phyloP scores from a whole-genome alignment of 1,140 invertebrate genomes.

The Psilanteris sp. region DNA sequence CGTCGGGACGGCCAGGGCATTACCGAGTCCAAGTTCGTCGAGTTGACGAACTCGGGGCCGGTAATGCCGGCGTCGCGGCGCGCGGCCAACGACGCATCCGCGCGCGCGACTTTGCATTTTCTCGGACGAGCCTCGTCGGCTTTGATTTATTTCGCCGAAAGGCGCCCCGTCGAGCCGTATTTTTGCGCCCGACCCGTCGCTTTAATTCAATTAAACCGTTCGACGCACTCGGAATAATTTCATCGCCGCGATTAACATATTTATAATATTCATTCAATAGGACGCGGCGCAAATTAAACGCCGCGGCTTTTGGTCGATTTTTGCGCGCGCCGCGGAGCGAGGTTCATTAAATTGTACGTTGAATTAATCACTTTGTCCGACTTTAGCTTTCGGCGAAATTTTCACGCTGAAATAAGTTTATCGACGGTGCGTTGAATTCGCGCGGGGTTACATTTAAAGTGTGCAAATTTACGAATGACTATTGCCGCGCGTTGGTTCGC shows the following conservation, averaged over 20 bases:
- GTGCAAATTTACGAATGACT: too few species aligned
- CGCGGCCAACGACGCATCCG: too few species aligned
- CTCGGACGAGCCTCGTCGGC: conserved; percentile 4
- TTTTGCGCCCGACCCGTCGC: too few species aligned
- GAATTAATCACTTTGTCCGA: not conserved
- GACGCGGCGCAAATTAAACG: conserved; percentile 10
- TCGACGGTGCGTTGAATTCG: too few species aligned
- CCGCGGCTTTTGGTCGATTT: not conserved
- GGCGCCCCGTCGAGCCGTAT: too few species aligned
- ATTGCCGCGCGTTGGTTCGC: too few species aligned
- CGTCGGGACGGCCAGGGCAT: conserved; percentile 47
- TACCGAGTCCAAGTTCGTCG: conserved; percentile 54
- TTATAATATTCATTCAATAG: conserved; percentile 30
- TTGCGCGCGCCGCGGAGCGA: not conserved
- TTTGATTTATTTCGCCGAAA: conserved; percentile 37
- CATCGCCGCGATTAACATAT: conserved; percentile 40
- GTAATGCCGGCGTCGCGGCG: conserved; percentile 39
- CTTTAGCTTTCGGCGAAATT: too few species aligned
- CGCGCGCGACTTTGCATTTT: conserved; percentile 43
- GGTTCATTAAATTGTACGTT: not conserved
- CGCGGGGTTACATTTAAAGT: too few species aligned
- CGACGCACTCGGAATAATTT: conserved; percentile 34
- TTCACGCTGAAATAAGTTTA: too few species aligned
- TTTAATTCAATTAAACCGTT: conserved; percentile 26
- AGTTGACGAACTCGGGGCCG: conserved; percentile 52